Evolutionary conservation across 2,797 vertebrate genomes (phyloP).

Genomic region (Gallirallus australis): DNA sequence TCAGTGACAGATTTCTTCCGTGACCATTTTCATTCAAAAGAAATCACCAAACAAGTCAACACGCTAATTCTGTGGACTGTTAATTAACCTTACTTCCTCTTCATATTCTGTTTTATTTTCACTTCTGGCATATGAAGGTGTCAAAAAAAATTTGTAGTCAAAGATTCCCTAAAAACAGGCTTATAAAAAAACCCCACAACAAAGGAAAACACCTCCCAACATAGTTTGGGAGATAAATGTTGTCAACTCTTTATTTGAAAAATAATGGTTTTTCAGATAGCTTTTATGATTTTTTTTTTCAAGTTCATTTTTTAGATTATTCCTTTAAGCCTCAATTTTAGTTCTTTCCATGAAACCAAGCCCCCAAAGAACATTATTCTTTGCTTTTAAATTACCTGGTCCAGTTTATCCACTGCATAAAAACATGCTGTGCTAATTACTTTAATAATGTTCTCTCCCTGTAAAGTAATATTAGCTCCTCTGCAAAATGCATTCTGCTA

Average conservation of each 20-base stretch:
- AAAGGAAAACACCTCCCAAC: neutral
- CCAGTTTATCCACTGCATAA: neutral
- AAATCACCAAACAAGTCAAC: neutral
- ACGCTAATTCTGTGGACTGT: neutral
- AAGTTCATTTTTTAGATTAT: neutral
- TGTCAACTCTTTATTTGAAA: neutral
- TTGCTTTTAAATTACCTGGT: neutral
- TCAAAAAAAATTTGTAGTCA: neutral
- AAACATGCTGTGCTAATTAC: neutral
- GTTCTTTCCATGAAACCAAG: neutral
- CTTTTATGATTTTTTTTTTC: neutral
- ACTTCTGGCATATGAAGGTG: neutral
- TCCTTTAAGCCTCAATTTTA: neutral
- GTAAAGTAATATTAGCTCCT: neutral
- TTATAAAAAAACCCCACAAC: too few species aligned
- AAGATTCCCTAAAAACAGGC: neutral
- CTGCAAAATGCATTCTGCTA: neutral
- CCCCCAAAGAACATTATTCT: neutral
- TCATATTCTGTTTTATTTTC: neutral
- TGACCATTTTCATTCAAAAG: neutral
- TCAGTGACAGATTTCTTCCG: neutral
- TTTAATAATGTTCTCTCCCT: neutral
- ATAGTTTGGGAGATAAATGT: neutral
- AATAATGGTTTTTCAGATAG: neutral
- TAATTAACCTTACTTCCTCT: neutral